These are phyloP conservation scores for Rissa tridactyla DNA, from an alignment of 2,113 vertebrate species.

Conservation along the genomic window DNA sequence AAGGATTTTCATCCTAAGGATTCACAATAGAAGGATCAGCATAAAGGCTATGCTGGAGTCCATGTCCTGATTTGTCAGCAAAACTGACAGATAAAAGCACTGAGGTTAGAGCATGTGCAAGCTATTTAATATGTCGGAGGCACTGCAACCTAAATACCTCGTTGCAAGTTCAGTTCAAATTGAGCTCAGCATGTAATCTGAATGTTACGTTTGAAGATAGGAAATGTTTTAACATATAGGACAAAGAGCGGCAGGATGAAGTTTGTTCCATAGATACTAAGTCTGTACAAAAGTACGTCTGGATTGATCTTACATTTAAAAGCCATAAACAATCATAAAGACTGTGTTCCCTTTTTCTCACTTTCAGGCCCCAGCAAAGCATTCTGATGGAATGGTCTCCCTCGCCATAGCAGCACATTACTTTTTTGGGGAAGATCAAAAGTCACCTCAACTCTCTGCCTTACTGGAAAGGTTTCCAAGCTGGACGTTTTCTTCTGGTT, in stretches of 20 bases:
- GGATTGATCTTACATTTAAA: background rate
- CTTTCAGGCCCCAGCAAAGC: constrained; percentile 71
- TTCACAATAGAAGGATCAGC: background rate
- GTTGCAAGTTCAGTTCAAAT: background rate
- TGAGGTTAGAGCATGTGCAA: background rate
- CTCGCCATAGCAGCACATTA: constrained; percentile 90
- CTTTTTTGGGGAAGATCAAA: constrained; percentile 85
- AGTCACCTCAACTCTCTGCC: constrained; percentile 77
- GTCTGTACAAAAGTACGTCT: background rate
- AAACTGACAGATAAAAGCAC: fast-evolving
- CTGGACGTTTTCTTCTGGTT: constrained; percentile 90
- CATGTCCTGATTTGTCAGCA: background rate
- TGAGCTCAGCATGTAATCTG: fast-evolving
- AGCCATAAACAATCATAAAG: background rate
- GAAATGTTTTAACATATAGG: background rate
- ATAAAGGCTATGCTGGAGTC: background rate
- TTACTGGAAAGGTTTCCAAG: constrained; percentile 82
- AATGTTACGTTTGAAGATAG: background rate
- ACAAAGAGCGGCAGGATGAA: background rate
- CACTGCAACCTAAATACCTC: background rate
- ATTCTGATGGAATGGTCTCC: constrained; percentile 80
- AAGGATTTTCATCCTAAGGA: background rate
- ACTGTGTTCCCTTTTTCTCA: background rate
- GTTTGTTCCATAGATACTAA: background rate
- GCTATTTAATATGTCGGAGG: background rate